Conservation (phyloP, 2,888 invertebrate genomes). For the Drosophila picticornis region DNA sequence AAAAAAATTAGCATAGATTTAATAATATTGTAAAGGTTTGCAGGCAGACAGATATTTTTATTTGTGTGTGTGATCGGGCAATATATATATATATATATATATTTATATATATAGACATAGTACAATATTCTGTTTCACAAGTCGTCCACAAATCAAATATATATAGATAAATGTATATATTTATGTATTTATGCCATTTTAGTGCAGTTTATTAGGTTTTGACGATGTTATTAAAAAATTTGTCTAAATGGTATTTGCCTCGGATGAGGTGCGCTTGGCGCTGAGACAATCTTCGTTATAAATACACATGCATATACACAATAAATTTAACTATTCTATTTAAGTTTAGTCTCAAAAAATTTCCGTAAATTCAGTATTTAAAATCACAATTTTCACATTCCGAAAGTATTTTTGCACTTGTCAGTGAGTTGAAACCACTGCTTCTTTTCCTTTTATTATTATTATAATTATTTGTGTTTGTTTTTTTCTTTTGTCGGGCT, state of each 20-base stretch:
- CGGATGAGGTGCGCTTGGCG: constrained; percentile 60
- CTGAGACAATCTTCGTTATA: constrained; percentile 61
- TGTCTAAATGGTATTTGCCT: constrained; percentile 57
- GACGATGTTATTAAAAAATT: constrained; percentile 55
- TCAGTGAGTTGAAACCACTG: constrained; percentile 45
- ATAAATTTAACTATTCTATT: constrained; percentile 67
- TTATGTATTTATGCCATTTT: constrained; percentile 44
- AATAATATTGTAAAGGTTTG: not conserved
- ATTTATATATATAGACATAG: constrained; percentile 6
- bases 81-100: not conserved
- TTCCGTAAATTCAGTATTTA: constrained; percentile 67
- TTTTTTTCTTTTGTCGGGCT: constrained; percentile 18
- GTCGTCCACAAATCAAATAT: constrained; percentile 39
- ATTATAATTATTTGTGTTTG: not conserved
- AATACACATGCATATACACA: constrained; percentile 59
- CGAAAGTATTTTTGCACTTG: constrained; percentile 61
- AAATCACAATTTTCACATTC: constrained; percentile 67
- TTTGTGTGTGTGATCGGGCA: constrained; percentile 3
- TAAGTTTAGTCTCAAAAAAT: constrained; percentile 66
- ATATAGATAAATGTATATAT: not conserved
- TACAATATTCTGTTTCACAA: constrained; percentile 45
- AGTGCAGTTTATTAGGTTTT: constrained; percentile 41
- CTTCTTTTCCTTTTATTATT: constrained; percentile 16
- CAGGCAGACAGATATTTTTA: not conserved
- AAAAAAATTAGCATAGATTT: not conserved